phyloP scores from a whole-genome alignment of 1,140 invertebrate genomes.

The Holotrichia oblita region DNA sequence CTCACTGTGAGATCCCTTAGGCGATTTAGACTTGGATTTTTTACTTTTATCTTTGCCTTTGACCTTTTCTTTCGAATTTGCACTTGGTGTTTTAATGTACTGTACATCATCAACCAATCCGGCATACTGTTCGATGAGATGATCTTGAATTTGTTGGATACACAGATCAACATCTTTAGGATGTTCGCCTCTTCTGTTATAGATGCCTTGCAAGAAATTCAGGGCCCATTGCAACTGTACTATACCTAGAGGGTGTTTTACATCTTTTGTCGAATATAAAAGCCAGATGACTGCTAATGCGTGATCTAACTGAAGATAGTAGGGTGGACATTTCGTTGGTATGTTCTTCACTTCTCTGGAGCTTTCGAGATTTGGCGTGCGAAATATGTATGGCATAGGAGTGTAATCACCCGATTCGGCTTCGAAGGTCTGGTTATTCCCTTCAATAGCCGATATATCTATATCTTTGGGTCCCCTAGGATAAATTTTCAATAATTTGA shows the following conservation, averaged over 20 bases:
- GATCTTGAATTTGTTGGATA: slow-evolving; percentile 54
- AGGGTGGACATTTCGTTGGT: slow-evolving; percentile 53
- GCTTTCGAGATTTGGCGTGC: slow-evolving; percentile 8
- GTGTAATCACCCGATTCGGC: slow-evolving; percentile 41
- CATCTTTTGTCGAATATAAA: slow-evolving; percentile 50
- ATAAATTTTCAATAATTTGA: neutral
- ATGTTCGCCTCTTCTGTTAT: slow-evolving; percentile 49
- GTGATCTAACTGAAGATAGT: slow-evolving; percentile 58
- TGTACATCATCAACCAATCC: slow-evolving; percentile 48
- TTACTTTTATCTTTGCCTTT: neutral
- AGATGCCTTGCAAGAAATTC: slow-evolving; percentile 54
- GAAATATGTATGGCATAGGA: slow-evolving; percentile 49
- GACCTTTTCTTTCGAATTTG: neutral
- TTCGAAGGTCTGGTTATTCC: neutral
- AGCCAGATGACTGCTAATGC: slow-evolving; percentile 58
- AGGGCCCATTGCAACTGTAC: slow-evolving; percentile 58
- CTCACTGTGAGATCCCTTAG: neutral
- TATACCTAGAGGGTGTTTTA: slow-evolving; percentile 48
- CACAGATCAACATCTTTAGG: slow-evolving; percentile 56
- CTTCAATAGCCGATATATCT: slow-evolving; percentile 14
- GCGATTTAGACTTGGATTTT: neutral
- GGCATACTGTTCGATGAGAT: slow-evolving; percentile 56
- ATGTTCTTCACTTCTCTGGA: neutral
- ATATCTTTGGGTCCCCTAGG: neutral
- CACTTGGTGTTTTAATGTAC: neutral